phyloP scores from a whole-genome alignment of 64 coral and sea anemone species.

The Dendronephthya gigantea region DNA sequence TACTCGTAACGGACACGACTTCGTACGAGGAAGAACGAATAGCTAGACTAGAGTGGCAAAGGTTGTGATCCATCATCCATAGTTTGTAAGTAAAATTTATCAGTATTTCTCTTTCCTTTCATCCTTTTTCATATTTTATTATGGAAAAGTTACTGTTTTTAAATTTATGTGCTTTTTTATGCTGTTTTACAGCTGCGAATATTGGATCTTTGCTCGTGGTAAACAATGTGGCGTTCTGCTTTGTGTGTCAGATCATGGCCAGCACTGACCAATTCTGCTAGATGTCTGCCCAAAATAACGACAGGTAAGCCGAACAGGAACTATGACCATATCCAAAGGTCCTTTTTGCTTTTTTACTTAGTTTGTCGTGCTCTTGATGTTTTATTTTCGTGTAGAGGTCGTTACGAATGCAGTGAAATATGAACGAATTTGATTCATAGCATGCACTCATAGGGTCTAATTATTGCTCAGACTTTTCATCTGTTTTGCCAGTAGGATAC shows the following conservation, averaged over 20 bases:
- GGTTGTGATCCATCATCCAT: too few relatives aligned
- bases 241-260: constrained; percentile 1
- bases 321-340: neutral
- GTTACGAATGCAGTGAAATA: too few relatives aligned
- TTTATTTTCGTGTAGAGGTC: neutral
- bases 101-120: neutral
- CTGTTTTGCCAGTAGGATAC: too few relatives aligned
- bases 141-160: neutral
- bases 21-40: neutral
- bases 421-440: too few relatives aligned
- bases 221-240: neutral
- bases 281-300: neutral
- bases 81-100: neutral
- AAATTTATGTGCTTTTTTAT: neutral
- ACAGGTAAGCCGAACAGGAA: neutral
- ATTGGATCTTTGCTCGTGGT: neutral
- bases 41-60: too few relatives aligned
- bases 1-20: neutral
- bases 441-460: too few relatives aligned
- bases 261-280: neutral
- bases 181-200: neutral
- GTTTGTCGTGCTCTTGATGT: neutral
- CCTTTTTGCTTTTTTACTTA: neutral
- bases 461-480: too few relatives aligned
- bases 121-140: neutral